Evolutionary conservation across 2,888 invertebrate genomes (phyloP), one percentile per base, ranked within the genome.

Genomic region (Spodoptera littoralis): DNA sequence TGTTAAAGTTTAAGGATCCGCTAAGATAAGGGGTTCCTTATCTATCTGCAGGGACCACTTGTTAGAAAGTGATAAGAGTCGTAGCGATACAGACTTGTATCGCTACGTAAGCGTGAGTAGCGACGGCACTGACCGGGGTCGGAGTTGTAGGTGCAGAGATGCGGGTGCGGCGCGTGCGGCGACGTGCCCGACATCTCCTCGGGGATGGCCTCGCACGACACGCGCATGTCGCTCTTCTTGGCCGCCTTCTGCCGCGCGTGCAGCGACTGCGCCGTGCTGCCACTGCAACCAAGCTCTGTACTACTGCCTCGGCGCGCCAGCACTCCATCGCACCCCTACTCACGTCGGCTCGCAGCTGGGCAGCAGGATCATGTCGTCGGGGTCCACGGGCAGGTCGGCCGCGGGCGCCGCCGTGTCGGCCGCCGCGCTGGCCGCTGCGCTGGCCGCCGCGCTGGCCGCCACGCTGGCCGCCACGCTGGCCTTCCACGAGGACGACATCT

Each of bases 401-500:
- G 55, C 18, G 18, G 18, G 36, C 36, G 18, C 18, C 18, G 18
- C 18, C 18, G 18, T 18, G 18, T 18, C 18, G 18, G 18, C 18
- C 18, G 18, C 18, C 18, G 18, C 30, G 65, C 47, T 13, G 22
- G n/a, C 12, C 43, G 60, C 49, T 73, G 8, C 36, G 36, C 36
- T 22, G 57, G 61, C 55, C 55, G 68, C 43, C 27, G 64, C 65
- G 60, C 64, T 71, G 49, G 73, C 59, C 52, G 30, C 56, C n/a
- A 50, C 76, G 64, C 61, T 65, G 50, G 64, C 62, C 8, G 68
- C 64, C 77, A 86, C 77, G 48, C 67, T 83, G 79, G 96, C 96
- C 68, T 97, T 97, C 97, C 97, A 98, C 84, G 97, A 97, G 1
- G 97, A 97, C 67, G 97, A 97, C 98, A 98, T 98, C 95, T 98